Evolutionary conservation across 2,888 invertebrate genomes (phyloP).

Genomic region (Blomia tropicalis): DNA sequence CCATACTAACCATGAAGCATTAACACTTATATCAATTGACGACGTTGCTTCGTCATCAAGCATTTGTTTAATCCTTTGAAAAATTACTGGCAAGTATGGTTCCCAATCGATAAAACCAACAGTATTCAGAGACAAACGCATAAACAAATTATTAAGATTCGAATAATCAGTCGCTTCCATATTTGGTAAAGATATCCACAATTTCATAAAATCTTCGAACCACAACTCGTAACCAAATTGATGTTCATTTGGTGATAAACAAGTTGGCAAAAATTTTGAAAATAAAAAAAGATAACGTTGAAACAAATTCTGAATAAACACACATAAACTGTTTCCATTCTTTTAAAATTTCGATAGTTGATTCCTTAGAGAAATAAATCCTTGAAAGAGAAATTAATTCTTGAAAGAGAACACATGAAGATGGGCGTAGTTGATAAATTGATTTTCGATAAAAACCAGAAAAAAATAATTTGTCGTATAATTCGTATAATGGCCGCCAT

Average conservation of each 20-base stretch:
- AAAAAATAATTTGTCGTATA: constrained; percentile 37
- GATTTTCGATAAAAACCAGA: constrained; percentile 31
- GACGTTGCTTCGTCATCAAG: not conserved
- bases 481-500: constrained; percentile 67
- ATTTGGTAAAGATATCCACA: constrained; percentile 34
- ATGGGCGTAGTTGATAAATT: constrained; percentile 30
- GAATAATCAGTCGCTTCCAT: not conserved
- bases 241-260: constrained; percentile 47
- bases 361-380: constrained; percentile 50
- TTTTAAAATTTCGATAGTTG: constrained; percentile 69
- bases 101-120: constrained; percentile 57
- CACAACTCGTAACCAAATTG: constrained; percentile 53
- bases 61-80: not conserved
- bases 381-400: constrained; percentile 34
- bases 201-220: constrained; percentile 57
- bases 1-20: not conserved
- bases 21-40: not conserved
- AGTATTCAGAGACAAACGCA: constrained; percentile 48
- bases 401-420: constrained; percentile 36
- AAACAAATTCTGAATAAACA: constrained; percentile 46
- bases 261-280: constrained; percentile 56
- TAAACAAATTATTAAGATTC: not conserved
- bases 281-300: constrained; percentile 41
- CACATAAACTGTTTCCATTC: constrained; percentile 62
- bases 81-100: constrained; percentile 50